Conservation (phyloP, 2,888 invertebrate species). For the Clusia tigrina region DNA sequence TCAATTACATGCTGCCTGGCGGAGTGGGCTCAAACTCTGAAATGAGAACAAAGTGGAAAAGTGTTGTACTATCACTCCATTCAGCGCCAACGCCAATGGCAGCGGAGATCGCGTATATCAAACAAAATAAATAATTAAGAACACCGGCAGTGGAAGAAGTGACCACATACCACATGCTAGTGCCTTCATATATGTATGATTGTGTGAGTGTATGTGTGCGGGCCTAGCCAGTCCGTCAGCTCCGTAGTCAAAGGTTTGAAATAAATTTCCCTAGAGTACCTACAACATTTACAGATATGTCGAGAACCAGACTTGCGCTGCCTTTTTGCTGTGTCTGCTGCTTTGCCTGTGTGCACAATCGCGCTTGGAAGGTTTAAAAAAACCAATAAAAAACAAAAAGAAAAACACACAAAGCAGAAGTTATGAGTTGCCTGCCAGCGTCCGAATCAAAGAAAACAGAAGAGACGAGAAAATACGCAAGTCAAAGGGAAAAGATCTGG, state of each 20-base stretch:
- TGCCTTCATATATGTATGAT: conserved; percentile 7
- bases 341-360: conserved; percentile 26
- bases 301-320: conserved; percentile 57
- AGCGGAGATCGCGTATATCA: conserved; percentile 43
- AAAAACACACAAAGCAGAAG: conserved; percentile 18
- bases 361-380: conserved; percentile 7
- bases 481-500: conserved; percentile 29
- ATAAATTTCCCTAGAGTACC: too few species aligned
- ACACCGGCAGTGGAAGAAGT: conserved; percentile 53
- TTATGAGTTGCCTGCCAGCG: conserved; percentile 1
- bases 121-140: conserved; percentile 53
- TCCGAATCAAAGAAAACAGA: background rate
- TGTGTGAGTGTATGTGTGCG: background rate
- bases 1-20: conserved; percentile 16
- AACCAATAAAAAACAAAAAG: conserved; percentile 5
- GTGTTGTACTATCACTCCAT: background rate
- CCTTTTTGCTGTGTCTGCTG: conserved; percentile 46
- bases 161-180: conserved; percentile 19
- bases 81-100: conserved; percentile 38
- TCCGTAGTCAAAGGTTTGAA: conserved; percentile 48
- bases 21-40: background rate
- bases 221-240: conserved; percentile 42
- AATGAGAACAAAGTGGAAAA: background rate
- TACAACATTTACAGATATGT: conserved; percentile 39
- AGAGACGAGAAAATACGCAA: background rate